Evolutionary conservation across 2,797 vertebrate species (phyloP), one percentile per base, ranked within the genome.

Genomic region (Fundulus diaphanus): DNA sequence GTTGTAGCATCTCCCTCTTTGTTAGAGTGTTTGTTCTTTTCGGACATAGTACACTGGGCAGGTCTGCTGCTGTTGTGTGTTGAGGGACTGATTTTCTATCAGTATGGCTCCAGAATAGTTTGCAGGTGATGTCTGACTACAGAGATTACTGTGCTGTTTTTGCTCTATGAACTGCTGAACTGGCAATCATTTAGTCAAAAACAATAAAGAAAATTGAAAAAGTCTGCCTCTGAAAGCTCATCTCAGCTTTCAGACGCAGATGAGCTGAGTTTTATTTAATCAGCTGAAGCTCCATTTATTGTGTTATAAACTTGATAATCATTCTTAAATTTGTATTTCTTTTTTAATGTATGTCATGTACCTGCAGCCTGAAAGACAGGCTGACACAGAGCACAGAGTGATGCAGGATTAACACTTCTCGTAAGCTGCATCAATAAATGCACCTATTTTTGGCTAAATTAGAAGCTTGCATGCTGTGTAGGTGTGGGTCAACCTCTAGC

Each of bases 231-330:
- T 44, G 12, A 12, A 12, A 44, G 42, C 42, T 44, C 42, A 44
- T 44, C 27, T 57, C 3, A 16, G 29, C n/a, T 72, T 24, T 59
- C 59, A 33, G 61, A 44, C n/a, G n/a, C 22, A 48, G 29, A 29
- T 24, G n/a, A 65, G 68, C 37, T 72, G 70, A 72, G 29, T 48
- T 72, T 61, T 48, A n/a, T n/a, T 63, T 56, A 71, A 73, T 49
- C 29, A 51, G 22, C 8, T 59, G 61, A 72, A 63, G 37, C 37
- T 37, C 57, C 57, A 57, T 68, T 59, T 57, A 44, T 15, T 16
- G 27, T 37, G 29, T 54, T 0, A 9, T 70, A 37, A 65, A 52
- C 18, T 44, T 42, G 35, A 69, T 12, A 1, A n/a, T n/a, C 5
- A 6, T 20, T 20, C 3, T 6, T 57, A 9, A 31, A 42, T 44